Evolutionary conservation across 2,113 vertebrate genomes (phyloP).

Genomic region (Bufo gargarizans): DNA sequence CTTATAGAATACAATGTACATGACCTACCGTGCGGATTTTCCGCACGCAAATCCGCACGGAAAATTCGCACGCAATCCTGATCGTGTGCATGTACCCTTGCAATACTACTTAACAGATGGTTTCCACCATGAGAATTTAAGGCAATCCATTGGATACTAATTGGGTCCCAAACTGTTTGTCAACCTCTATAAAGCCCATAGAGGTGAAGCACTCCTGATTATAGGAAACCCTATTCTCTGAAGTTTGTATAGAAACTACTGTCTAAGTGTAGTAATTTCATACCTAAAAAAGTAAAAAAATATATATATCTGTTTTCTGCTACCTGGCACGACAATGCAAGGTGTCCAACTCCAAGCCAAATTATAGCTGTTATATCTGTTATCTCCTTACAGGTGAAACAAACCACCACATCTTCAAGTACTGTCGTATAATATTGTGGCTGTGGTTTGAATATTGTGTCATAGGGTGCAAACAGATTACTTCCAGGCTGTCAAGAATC

Average conservation of each 20-base stretch:
- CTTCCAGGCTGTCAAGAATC: conserved; percentile 11
- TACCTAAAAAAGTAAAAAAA: neutral
- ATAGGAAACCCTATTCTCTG: neutral
- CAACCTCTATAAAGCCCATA: neutral
- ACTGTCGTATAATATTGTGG: conserved; percentile 19
- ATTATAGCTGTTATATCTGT: conserved; percentile 13
- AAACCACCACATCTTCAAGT: neutral
- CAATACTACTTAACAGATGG: no score
- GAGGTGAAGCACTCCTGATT: neutral
- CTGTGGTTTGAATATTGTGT: conserved; percentile 3
- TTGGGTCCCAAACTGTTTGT: neutral
- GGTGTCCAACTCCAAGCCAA: neutral
- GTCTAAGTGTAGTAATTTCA: neutral
- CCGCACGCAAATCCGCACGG: no score
- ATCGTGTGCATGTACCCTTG: no score
- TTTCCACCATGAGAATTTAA: no score
- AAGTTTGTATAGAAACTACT: neutral
- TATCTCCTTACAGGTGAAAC: neutral
- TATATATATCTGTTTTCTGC: neutral
- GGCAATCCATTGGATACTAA: no score
- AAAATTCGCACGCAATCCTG: no score
- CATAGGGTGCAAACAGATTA: conserved; percentile 17
- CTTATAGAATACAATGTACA: no score
- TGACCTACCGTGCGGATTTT: no score
- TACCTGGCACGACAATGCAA: neutral